These are phyloP conservation scores for Eulimnadia texana DNA, from an alignment of 1,140 invertebrate genomes.

Conservation along the genomic window DNA sequence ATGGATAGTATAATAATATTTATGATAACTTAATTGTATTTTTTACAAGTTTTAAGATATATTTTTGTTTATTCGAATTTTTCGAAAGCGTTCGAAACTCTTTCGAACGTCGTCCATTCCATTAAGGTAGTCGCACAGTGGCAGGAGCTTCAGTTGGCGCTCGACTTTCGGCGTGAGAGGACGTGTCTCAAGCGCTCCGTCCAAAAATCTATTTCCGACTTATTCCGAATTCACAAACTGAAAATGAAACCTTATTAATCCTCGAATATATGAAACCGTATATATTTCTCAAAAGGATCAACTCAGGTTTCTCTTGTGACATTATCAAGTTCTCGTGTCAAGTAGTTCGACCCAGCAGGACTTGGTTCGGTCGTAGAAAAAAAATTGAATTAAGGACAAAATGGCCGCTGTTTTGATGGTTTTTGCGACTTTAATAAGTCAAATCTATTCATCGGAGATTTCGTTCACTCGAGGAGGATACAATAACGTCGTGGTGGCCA, in stretches of 20 bases:
- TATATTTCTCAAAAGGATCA: neutral
- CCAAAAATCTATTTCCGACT: no score
- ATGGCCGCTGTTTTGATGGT: neutral
- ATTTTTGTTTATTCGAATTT: no score
- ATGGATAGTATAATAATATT: no score
- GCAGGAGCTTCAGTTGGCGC: neutral
- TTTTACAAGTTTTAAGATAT: no score
- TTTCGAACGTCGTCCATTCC: no score
- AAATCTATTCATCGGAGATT: neutral
- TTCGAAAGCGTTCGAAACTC: no score
- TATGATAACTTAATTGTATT: no score
- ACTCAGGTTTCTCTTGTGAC: neutral
- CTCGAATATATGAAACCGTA: neutral
- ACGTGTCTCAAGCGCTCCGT: neutral
- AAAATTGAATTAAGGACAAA: neutral
- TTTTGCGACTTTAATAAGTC: neutral
- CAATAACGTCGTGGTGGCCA: neutral
- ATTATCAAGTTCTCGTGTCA: neutral
- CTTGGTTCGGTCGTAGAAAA: neutral
- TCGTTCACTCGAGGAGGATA: neutral
- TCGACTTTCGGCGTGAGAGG: neutral
- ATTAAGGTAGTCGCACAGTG: no score
- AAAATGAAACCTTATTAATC: neutral
- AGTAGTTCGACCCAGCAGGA: neutral
- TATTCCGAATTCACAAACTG: neutral